Percentiles rank a stretch among this genome's conserved stretches.
Evolutionary conservation across 2,113 vertebrate genomes (phyloP).

Genomic region (Meles meles): DNA sequence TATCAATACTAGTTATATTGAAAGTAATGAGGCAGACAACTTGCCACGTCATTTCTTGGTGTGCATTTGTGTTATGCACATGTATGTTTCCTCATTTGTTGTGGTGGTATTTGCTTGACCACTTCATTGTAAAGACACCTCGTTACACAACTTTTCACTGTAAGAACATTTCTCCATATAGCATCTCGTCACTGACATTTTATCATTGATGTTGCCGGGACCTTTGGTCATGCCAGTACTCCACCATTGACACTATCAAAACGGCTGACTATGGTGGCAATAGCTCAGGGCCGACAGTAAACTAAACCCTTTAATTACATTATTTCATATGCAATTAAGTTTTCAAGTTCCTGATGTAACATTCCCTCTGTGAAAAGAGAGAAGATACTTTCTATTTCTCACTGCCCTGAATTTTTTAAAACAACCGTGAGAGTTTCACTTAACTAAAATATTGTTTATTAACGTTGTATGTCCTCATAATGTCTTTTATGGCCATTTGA

Average conservation of each 20-base stretch:
- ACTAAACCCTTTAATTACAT: conserved; percentile 48
- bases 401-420: background rate
- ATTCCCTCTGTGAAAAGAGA: background rate
- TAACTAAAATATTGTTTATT: background rate
- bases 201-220: background rate
- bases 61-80: background rate
- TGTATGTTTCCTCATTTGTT: background rate
- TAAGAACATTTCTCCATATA: conserved; percentile 8
- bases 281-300: background rate
- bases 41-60: background rate
- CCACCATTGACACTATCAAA: conserved; percentile 22
- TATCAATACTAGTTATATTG: conserved; percentile 35
- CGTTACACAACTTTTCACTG: conserved; percentile 28
- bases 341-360: conserved; percentile 24
- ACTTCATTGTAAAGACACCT: conserved; percentile 15
- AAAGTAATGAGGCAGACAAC: conserved; percentile 50
- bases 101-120: conserved; percentile 32
- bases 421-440: background rate
- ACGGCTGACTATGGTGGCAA: background rate
- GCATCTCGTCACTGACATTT: conserved; percentile 63
- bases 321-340: conserved; percentile 50
- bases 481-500: background rate
- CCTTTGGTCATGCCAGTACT: conserved; percentile 16
- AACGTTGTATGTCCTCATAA: background rate
- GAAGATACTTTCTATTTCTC: background rate